Evolutionary conservation across 2,797 vertebrate genomes (phyloP), one percentile per base, ranked within the genome.

Genomic region (Cossypha caffra): DNA sequence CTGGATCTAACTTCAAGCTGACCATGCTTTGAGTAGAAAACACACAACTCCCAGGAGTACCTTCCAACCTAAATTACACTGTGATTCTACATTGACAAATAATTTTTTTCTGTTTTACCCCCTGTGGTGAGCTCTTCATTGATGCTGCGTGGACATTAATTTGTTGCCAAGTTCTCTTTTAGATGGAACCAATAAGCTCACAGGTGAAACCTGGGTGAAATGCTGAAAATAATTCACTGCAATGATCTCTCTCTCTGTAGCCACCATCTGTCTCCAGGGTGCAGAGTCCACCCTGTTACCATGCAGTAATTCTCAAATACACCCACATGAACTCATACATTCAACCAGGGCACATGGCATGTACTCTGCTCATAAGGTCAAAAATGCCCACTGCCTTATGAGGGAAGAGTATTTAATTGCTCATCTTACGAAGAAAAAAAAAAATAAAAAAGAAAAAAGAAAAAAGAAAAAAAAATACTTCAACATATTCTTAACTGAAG

Each of bases 401-500:
- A 83, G 33, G 20, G 21, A 76, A 77, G n/a, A 33, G 19, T n/a
- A 74, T 26, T 64, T 64, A 73, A 77, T 19, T 29, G 23, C 13
- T 91, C 16, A 23, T 13, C 33, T 82, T 43, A 47, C 1, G 0
- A 7, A 14, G 64, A 47, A 43, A 23, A 11, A 31, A 19, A 29
- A 35, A 37, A 3, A 37, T 5, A 37, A 17, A 16, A 2, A 25
- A 1, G 3, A 23, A 0, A 23, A 5, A 11, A 17, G 28, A 10
- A 26, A 1, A 16, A 35, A 17, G 11, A 2, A 25, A 16, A 35
- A 17, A 16, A 2, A 25, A 1, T 18, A 10, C 17, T 63, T 17
- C n/a, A 45, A 48, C 6, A 59, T 24, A 83, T 83, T 80, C 66
- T 77, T 90, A 84, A 93, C 29, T 58, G 73, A 90, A 93, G 42